phyloP scores from a whole-genome alignment of 2,888 invertebrate genomes.

The Melinaea marsaeus region DNA sequence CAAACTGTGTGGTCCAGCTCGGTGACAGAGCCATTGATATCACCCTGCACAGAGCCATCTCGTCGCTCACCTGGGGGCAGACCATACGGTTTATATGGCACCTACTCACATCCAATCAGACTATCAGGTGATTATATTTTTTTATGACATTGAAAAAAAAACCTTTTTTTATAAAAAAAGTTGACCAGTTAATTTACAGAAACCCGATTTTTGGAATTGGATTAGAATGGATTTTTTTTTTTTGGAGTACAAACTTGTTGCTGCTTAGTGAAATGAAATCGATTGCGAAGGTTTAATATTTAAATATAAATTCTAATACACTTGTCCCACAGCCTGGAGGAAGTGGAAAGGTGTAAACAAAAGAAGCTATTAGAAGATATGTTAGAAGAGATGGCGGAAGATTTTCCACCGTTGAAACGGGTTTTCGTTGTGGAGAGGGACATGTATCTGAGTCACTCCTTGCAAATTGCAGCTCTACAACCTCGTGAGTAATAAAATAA shows the following conservation, averaged over 20 bases:
- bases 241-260: too few species aligned
- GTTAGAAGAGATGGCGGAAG: slow-evolving; percentile 93
- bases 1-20: slow-evolving; percentile 89
- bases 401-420: slow-evolving; percentile 93
- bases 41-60: slow-evolving; percentile 92
- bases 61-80: slow-evolving; percentile 92
- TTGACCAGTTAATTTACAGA: too few species aligned
- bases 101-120: slow-evolving; percentile 87
- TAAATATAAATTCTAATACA: background rate
- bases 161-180: background rate
- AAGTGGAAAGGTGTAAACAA: slow-evolving; percentile 96
- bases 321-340: slow-evolving; percentile 83
- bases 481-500: slow-evolving; percentile 49
- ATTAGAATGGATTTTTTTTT: too few species aligned
- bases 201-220: too few species aligned
- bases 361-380: slow-evolving; percentile 94
- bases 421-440: slow-evolving; percentile 97
- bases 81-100: slow-evolving; percentile 91
- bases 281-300: background rate
- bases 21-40: slow-evolving; percentile 97
- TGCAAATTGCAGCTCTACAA: slow-evolving; percentile 81
- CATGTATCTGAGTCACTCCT: slow-evolving; percentile 91
- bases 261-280: too few species aligned
- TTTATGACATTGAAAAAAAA: background rate
- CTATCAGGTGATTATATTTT: slow-evolving; percentile 80